phyloP scores from a whole-genome alignment of 2,888 invertebrate species.

The Allacma fusca region DNA sequence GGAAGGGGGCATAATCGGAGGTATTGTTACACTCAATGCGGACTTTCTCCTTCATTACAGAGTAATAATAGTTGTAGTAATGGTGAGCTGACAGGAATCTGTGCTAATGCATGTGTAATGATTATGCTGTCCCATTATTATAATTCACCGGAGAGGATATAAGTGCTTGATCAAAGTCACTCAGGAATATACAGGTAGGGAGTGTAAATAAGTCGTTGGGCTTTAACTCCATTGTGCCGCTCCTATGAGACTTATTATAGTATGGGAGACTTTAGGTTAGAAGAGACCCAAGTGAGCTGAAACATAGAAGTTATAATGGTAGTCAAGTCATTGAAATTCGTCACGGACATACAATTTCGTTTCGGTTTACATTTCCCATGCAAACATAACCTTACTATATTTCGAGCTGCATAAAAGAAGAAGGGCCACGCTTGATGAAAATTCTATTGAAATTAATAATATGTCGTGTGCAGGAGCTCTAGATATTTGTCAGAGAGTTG shows the following conservation, averaged over 20 bases:
- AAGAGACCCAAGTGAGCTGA: too few relatives aligned
- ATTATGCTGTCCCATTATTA: background rate
- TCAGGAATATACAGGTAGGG: background rate
- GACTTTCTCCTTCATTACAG: background rate
- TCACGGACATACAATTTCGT: conserved; percentile 27
- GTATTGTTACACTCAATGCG: background rate
- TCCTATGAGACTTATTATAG: too few relatives aligned
- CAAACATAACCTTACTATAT: conserved; percentile 22
- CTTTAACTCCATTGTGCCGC: background rate
- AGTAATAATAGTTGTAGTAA: background rate
- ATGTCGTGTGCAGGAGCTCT: background rate
- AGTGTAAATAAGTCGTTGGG: background rate
- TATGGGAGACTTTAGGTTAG: too few relatives aligned
- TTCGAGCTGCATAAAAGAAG: background rate
- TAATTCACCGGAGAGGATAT: background rate
- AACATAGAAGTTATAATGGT: conserved; percentile 17
- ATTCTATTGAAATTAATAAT: background rate
- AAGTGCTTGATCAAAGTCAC: background rate
- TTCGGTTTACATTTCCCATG: conserved; percentile 34
- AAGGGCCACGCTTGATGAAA: background rate
- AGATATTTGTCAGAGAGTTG: background rate
- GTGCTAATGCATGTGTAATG: background rate
- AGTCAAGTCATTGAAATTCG: conserved; percentile 26
- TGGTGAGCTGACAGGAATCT: background rate
- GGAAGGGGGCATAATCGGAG: too few relatives aligned